Evolutionary conservation across 2,797 vertebrate species (phyloP).

Genomic region (Xiphorhynchus erythropygius): DNA sequence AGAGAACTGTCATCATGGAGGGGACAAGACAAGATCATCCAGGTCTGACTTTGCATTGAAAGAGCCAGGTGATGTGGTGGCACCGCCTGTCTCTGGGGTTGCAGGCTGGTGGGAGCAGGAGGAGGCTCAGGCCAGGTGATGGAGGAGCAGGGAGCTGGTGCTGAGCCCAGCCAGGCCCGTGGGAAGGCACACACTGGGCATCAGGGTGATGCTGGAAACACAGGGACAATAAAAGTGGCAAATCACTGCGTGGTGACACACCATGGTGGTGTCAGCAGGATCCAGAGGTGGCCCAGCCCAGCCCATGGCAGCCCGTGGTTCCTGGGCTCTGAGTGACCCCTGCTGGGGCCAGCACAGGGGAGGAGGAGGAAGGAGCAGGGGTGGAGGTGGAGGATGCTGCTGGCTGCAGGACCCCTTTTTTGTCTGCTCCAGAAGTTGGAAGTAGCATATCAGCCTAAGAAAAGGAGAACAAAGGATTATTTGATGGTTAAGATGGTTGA

Average conservation of each 20-base stretch:
- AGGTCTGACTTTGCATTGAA: rapidly evolving
- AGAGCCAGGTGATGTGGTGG: rapidly evolving
- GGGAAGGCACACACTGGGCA: rapidly evolving
- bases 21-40: not conserved
- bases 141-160: not conserved
- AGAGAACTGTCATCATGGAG: not conserved
- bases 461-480: constrained; percentile 54
- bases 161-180: not conserved
- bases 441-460: constrained; percentile 17
- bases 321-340: constrained; percentile 67
- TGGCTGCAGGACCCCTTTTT: constrained; percentile 10
- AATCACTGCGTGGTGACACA: rapidly evolving
- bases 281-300: not conserved
- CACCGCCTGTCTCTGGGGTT: not conserved
- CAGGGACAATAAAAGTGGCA: rapidly evolving
- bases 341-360: constrained; percentile 55
- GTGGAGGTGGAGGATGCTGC: not conserved
- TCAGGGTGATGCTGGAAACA: rapidly evolving
- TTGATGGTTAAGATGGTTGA: constrained; percentile 50
- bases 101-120: not conserved
- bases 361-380: constrained; percentile 33
- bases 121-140: not conserved
- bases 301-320: not conserved
- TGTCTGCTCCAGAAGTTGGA: constrained; percentile 20
- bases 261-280: rapidly evolving